Conservation (phyloP, 2,797 vertebrate genomes). For the Acropternis orthonyx region DNA sequence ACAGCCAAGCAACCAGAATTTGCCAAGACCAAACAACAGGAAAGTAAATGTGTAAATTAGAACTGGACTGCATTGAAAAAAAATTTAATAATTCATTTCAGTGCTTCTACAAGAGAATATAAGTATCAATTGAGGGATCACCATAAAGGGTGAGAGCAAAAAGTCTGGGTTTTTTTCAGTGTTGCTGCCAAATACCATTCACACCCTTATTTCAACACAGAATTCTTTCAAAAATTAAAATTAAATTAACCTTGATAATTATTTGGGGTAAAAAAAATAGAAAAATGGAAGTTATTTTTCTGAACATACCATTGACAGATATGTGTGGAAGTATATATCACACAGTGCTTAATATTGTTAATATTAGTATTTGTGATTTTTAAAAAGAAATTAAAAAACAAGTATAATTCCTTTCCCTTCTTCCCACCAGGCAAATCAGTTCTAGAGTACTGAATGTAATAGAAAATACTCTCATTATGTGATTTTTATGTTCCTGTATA, state of each 20-base stretch:
- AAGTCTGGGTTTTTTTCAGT: conserved; percentile 23
- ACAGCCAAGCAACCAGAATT: conserved; percentile 39
- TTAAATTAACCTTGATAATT: conserved; percentile 60
- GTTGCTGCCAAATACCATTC: conserved; percentile 69
- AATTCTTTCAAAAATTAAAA: conserved; percentile 59
- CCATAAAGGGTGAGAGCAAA: conserved; percentile 35
- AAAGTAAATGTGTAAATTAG: conserved; percentile 62
- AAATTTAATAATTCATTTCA: conserved; percentile 66
- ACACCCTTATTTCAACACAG: conserved; percentile 65
- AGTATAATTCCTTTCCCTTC: not conserved
- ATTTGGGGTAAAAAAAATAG: not conserved
- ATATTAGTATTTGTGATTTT: conserved; percentile 29
- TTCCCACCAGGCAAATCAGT: not conserved
- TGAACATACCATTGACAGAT: not conserved
- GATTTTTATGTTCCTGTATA: not conserved
- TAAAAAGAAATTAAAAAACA: conserved; percentile 15
- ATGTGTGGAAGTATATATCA: not conserved
- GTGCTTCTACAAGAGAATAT: conserved; percentile 17
- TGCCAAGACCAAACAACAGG: not conserved
- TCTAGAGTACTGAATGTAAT: not conserved
- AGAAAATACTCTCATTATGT: not conserved
- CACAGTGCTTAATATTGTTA: not conserved
- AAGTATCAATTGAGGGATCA: conserved; percentile 35
- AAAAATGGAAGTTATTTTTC: conserved; percentile 38
- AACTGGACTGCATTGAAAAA: conserved; percentile 13